phyloP scores from a whole-genome alignment of 2,113 vertebrate species.

The Desmodus rotundus region DNA sequence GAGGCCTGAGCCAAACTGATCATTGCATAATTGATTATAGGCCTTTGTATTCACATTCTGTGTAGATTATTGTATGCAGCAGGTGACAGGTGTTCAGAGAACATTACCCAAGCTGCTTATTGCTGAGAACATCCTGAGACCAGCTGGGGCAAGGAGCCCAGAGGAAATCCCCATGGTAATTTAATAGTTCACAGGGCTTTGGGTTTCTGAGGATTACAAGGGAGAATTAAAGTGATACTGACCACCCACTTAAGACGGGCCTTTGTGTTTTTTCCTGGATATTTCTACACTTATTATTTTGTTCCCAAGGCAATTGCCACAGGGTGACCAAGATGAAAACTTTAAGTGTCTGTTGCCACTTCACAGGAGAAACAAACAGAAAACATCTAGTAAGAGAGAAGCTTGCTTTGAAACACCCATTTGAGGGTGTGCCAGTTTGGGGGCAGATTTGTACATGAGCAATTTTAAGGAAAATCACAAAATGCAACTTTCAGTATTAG shows the following conservation, averaged over 20 bases:
- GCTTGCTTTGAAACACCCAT: background rate
- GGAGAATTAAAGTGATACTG: conserved; percentile 54
- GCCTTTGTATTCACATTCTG: conserved; percentile 62
- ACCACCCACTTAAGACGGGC: conserved; percentile 57
- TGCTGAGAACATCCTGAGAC: conserved; percentile 47
- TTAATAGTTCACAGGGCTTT: conserved; percentile 62
- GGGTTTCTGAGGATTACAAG: conserved; percentile 33
- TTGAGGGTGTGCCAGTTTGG: background rate
- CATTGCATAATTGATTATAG: conserved; percentile 57
- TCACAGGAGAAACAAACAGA: background rate
- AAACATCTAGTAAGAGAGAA: background rate
- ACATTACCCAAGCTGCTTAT: conserved; percentile 51
- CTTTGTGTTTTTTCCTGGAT: conserved; percentile 26
- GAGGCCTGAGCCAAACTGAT: conserved; percentile 35
- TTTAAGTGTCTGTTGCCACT: background rate
- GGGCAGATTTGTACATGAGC: background rate
- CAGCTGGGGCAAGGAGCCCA: conserved; percentile 53
- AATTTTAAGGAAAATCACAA: background rate
- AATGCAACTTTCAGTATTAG: background rate
- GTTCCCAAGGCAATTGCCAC: conserved; percentile 39
- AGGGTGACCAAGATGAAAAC: conserved; percentile 9
- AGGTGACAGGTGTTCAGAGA: conserved; percentile 72
- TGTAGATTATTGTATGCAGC: conserved; percentile 52
- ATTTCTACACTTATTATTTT: background rate
- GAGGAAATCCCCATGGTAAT: conserved; percentile 64